A percentile compares a stretch with the other conserved stretches of the same genome.
Conservation (phyloP, 1,140 invertebrate species). For the Lepidurus arcticus region DNA sequence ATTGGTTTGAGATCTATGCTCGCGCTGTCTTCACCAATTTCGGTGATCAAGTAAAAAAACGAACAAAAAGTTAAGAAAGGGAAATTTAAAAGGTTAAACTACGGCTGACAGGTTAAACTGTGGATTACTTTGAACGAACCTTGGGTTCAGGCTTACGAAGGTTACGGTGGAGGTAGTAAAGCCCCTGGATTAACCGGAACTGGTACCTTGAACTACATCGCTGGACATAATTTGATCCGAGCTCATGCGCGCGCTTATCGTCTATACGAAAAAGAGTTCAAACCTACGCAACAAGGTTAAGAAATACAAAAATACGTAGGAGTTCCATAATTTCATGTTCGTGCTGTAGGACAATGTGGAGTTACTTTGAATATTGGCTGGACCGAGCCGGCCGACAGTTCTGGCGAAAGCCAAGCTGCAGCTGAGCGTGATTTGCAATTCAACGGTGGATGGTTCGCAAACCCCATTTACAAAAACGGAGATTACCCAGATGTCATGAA, state of each 20-base stretch:
- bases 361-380: conserved; percentile 57
- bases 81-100: not conserved
- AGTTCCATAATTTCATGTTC: conserved; percentile 37
- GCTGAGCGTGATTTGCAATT: conserved; percentile 47
- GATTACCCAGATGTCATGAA: conserved; percentile 46
- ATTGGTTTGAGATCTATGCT: conserved; percentile 51
- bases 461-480: conserved; percentile 43
- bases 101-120: conserved; percentile 44
- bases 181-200: conserved; percentile 28
- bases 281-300: conserved; percentile 37
- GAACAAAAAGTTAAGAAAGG: not conserved
- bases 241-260: conserved; percentile 53
- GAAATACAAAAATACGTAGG: not conserved
- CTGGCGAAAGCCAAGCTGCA: conserved; percentile 49
- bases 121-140: conserved; percentile 72
- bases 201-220: conserved; percentile 32
- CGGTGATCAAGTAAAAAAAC: conserved; percentile 47
- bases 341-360: conserved; percentile 53
- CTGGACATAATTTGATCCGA: conserved; percentile 31
- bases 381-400: conserved; percentile 53
- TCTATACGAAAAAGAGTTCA: conserved; percentile 38
- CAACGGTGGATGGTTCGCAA: conserved; percentile 43
- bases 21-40: conserved; percentile 52
- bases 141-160: conserved; percentile 56
- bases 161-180: conserved; percentile 49